Evolutionary conservation across 2,888 invertebrate species (phyloP).

Genomic region (Lobophora halterata): DNA sequence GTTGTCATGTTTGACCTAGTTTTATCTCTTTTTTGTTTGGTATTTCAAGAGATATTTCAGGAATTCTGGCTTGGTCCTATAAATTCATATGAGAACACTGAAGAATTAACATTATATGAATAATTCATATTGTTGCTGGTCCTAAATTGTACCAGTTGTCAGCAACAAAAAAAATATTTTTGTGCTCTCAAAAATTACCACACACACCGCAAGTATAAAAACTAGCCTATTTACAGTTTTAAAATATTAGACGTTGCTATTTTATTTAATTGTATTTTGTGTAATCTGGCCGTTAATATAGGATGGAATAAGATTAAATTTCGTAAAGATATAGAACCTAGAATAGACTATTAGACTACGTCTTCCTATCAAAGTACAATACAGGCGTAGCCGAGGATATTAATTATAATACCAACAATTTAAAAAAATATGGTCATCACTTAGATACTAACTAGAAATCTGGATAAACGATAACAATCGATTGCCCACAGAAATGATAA

Average conservation of each 20-base stretch:
- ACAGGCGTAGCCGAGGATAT: no score
- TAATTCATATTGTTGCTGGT: slow-evolving; percentile 31
- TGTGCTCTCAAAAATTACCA: slow-evolving; percentile 8
- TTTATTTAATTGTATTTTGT: no score
- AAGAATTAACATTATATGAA: slow-evolving; percentile 32
- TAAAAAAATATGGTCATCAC: no score
- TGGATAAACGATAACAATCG: neutral
- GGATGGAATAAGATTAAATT: no score
- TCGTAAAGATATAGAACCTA: no score
- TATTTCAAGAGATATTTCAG: neutral
- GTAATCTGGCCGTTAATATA: no score
- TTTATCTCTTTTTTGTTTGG: neutral
- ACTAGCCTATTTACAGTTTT: no score
- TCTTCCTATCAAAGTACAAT: no score
- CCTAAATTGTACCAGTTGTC: slow-evolving; percentile 29
- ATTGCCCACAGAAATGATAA: slow-evolving; percentile 5
- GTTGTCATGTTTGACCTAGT: neutral
- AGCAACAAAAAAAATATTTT: slow-evolving; percentile 14
- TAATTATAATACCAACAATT: no score
- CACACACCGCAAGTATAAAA: neutral
- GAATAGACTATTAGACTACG: no score
- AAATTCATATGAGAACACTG: slow-evolving; percentile 26
- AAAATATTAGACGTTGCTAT: no score
- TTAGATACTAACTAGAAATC: no score
- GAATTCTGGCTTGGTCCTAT: slow-evolving; percentile 13